These are phyloP conservation scores for Eupeodes luniger DNA, from an alignment of 2,888 invertebrate species.

Conservation along the genomic window DNA sequence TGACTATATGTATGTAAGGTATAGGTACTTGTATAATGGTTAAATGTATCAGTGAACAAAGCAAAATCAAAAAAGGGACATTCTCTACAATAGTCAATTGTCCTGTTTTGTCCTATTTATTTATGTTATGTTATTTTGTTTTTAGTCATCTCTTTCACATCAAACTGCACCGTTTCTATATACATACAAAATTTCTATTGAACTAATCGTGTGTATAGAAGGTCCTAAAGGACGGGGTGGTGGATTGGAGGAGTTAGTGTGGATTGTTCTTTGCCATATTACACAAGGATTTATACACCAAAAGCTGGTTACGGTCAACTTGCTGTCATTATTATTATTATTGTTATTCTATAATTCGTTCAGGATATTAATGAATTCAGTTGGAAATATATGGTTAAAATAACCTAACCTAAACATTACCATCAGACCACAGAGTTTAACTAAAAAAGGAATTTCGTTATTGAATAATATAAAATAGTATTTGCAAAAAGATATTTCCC, in stretches of 20 bases:
- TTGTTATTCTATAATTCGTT: conserved; percentile 51
- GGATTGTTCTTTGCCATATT: not conserved
- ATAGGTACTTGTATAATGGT: not conserved
- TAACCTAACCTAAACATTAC: not conserved
- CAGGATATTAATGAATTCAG: conserved; percentile 69
- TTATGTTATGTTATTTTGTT: not conserved
- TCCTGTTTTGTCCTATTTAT: not conserved
- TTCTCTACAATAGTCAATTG: not conserved
- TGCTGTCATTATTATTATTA: conserved; percentile 58
- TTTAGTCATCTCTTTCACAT: not conserved
- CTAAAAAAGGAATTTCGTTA: conserved; percentile 32
- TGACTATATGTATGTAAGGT: not conserved
- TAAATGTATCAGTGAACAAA: conserved; percentile 20
- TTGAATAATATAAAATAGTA: conserved; percentile 36
- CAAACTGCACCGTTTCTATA: not conserved
- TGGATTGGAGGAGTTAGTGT: not conserved
- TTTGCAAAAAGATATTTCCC: not conserved
- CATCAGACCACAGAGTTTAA: conserved; percentile 38
- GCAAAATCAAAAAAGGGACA: not conserved
- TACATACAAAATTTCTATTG: conserved; percentile 46
- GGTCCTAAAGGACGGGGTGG: not conserved
- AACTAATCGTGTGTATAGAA: conserved; percentile 64
- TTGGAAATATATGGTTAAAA: conserved; percentile 63
- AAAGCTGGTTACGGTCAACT: conserved; percentile 69
- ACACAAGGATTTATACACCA: conserved; percentile 38